A percentile compares a stretch with the other conserved stretches of the same genome.
Conservation (phyloP, 2,113 vertebrate genomes). For the Calypte anna region DNA sequence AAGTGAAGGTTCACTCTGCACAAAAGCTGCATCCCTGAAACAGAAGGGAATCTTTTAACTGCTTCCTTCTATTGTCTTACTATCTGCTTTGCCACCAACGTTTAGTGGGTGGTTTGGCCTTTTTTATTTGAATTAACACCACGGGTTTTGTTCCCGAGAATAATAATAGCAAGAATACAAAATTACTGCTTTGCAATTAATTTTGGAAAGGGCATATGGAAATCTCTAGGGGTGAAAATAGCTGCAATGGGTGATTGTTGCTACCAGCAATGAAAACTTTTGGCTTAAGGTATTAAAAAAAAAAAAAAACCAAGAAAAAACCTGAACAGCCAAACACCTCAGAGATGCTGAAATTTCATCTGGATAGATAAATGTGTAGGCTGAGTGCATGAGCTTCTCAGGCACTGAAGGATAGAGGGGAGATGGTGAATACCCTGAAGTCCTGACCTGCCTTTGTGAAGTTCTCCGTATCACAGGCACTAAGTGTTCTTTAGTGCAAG, state of each 20-base stretch:
- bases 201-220: slow-evolving; percentile 51
- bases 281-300: slow-evolving; percentile 23
- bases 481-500: slow-evolving; percentile 42
- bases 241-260: slow-evolving; percentile 44
- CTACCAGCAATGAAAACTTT: slow-evolving; percentile 56
- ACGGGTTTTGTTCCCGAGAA: slow-evolving; percentile 37
- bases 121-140: slow-evolving; percentile 41
- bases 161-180: slow-evolving; percentile 39
- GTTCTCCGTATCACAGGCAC: slow-evolving; percentile 25
- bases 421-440: background rate
- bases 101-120: background rate
- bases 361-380: background rate
- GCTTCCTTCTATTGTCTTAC: slow-evolving; percentile 75
- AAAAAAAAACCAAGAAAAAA: background rate
- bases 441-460: slow-evolving; percentile 41
- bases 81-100: slow-evolving; percentile 56
- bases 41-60: slow-evolving; percentile 56
- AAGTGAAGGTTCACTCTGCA: background rate
- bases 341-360: slow-evolving; percentile 28
- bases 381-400: background rate
- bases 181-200: slow-evolving; percentile 39
- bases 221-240: slow-evolving; percentile 55
- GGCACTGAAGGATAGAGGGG: background rate
- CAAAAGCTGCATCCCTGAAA: slow-evolving; percentile 15
- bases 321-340: background rate